phyloP scores from a whole-genome alignment of 1,140 invertebrate species.

The Drosophila guanche region DNA sequence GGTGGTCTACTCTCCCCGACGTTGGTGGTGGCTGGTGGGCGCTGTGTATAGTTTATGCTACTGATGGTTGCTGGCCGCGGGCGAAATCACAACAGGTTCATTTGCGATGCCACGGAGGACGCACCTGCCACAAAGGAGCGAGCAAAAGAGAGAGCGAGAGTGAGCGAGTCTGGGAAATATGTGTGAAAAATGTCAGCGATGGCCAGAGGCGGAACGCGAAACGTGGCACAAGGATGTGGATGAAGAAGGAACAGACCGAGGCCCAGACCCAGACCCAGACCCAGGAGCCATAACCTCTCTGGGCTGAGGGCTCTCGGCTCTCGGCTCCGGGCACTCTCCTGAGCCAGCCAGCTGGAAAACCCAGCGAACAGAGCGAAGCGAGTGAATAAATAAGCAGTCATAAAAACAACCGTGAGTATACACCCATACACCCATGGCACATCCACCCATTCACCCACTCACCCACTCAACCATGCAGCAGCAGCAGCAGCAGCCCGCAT shows the following conservation, averaged over 20 bases:
- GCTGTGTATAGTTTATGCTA: constrained; percentile 7
- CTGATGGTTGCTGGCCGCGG: constrained; percentile 19
- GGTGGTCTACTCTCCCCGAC: background rate
- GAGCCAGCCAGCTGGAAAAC: constrained; percentile 72
- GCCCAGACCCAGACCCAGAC: too few species aligned
- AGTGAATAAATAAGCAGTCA: constrained; percentile 80
- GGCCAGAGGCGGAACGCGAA: constrained; percentile 60
- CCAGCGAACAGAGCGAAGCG: constrained; percentile 65
- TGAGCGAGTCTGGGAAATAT: constrained; percentile 46
- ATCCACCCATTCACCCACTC: constrained; percentile 4
- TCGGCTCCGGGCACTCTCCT: constrained; percentile 2
- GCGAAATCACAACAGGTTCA: constrained; percentile 69
- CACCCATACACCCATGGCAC: constrained; percentile 16
- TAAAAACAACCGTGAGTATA: constrained; percentile 60
- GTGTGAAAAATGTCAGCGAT: constrained; percentile 73
- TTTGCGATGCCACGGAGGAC: constrained; percentile 47
- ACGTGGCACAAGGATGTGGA: constrained; percentile 19
- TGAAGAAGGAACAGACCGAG: background rate
- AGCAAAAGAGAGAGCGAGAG: background rate
- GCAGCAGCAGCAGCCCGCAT: constrained; percentile 61
- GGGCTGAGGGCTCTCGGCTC: constrained; percentile 1
- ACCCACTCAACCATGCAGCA: constrained; percentile 32
- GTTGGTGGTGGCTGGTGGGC: background rate
- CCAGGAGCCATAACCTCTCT: too few species aligned
- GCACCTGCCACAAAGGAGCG: background rate